Evolutionary conservation across 2,113 vertebrate species (phyloP), one percentile per base, ranked within the genome.

Genomic region (Capricornis sumatraensis): DNA sequence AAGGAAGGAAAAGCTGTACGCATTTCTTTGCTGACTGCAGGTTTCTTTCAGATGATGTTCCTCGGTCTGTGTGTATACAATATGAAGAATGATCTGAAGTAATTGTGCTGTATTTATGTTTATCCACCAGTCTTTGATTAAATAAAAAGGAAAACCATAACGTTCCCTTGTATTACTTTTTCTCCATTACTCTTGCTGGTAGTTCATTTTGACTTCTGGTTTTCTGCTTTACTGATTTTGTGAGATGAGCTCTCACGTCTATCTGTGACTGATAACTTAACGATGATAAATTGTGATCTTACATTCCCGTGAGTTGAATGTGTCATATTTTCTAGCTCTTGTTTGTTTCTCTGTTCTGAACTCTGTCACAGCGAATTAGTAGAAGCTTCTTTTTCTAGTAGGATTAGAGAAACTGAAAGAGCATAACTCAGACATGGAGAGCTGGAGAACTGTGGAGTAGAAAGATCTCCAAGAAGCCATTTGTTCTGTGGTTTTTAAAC

Each of bases 41-140:
- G 95, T 98, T 98, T 98, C 98, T 98, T 98, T 98, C 98, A 98
- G 97, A 98, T 98, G 98, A 96, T 93, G 98, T 98, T 98, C 99
- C 98, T 98, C 97, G 98, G 98, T 99, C 98, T 98, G 98, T 99
- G 98, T 99, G 88, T 91, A 98, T 97, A 98, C 98, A 98, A 98
- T 98, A 98, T 98, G 98, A 99, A 99, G 99, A 99, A 98, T 99
- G 98, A 99, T 98, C 98, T 98, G 98, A 99, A 98, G 98, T 99
- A 98, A 98, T 98, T 98, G 98, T 99, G 99, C 98, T 99, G 99
- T 99, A 99, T 99, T 99, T 99, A 99, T 99, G 99, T 99, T 99
- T 99, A 99, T 98, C 95, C 99, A 99, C 93, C 95, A 97, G 98
- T 99, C 98, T 99, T 99, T 99, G 99, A 99, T 99, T 99, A 99